Evolutionary conservation across 2,888 invertebrate genomes (phyloP), one percentile per base, ranked within the genome.

Genomic region (Melieria picta): DNA sequence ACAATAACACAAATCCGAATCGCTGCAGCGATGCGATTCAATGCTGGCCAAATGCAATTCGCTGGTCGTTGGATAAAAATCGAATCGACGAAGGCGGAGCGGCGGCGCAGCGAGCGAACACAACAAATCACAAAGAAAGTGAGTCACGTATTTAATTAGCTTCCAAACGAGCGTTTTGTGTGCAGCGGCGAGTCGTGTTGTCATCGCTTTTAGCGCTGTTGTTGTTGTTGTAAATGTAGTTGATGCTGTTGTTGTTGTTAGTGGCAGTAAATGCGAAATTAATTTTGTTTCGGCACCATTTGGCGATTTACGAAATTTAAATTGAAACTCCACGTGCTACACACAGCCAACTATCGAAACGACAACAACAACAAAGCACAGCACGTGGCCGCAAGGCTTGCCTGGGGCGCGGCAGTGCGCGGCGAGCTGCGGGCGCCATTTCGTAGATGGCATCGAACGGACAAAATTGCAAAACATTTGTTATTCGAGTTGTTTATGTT

Each of bases 61-160:
- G 30, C 30, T 30, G 30, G 30, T 30, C 30, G 30, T 30, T 30
- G 30, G 30, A 30, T 30, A 3, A 30, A 30, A 30, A 30, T 30
- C 30, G 30, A 30, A 30, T 30, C 2, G 30, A 2, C 30, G 30
- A 30, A 30, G 30, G 30, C 30, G 30, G 30, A 30, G 30, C 30
- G 30, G 30, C 2, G 30, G 16, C 16, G 16, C 16, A 16, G 16
- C 16, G 16, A 16, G 16, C 16, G 16, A 16, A 16, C 16, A 16
- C 30, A 68, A 69, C 56, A 56, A 69, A 48, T 69, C 62, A 56
- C 69, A 42, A 46, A 52, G 42, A 56, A 69, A 63, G 56, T 56
- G 62, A 69, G 69, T 69, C 69, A 69, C 69, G 69, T 69, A 69
- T 69, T 69, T 63, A 69, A 69, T 63, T 69, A 69, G 63, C 13